A percentile compares a stretch with the other conserved stretches of the same genome.
Conservation (phyloP, 2,113 vertebrate species). For the Notiomystis cincta region DNA sequence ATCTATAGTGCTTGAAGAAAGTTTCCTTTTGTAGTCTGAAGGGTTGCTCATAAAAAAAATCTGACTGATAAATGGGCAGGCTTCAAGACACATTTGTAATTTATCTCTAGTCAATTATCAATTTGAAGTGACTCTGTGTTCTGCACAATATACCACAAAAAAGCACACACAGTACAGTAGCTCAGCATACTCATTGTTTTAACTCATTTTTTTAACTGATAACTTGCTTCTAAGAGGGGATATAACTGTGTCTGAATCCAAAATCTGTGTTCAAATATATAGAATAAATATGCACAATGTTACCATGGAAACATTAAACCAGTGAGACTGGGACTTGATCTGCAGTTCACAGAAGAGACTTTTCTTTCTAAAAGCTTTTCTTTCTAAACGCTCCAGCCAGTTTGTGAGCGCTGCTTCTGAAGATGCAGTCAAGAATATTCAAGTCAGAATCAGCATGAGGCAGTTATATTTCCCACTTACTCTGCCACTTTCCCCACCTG, state of each 20-base stretch:
- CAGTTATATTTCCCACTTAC: background rate
- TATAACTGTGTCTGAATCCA: background rate
- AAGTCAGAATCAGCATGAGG: background rate
- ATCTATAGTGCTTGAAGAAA: background rate
- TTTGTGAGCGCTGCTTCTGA: background rate
- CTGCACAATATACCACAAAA: background rate
- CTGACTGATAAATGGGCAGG: background rate
- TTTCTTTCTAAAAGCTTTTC: background rate
- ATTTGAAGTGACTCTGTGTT: background rate
- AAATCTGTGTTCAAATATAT: background rate
- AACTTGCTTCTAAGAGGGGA: background rate
- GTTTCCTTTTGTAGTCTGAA: background rate
- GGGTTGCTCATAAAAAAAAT: background rate
- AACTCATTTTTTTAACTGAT: background rate
- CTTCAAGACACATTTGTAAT: background rate
- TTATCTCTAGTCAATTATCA: background rate
- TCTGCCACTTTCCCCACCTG: background rate
- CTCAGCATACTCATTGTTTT: background rate
- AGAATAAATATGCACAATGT: background rate
- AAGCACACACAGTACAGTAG: background rate
- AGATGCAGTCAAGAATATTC: background rate
- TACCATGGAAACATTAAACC: background rate
- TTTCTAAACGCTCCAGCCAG: background rate
- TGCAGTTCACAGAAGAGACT: background rate
- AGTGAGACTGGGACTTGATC: background rate